phyloP scores from a whole-genome alignment of 2,797 vertebrate genomes.

The Spea hammondii region DNA sequence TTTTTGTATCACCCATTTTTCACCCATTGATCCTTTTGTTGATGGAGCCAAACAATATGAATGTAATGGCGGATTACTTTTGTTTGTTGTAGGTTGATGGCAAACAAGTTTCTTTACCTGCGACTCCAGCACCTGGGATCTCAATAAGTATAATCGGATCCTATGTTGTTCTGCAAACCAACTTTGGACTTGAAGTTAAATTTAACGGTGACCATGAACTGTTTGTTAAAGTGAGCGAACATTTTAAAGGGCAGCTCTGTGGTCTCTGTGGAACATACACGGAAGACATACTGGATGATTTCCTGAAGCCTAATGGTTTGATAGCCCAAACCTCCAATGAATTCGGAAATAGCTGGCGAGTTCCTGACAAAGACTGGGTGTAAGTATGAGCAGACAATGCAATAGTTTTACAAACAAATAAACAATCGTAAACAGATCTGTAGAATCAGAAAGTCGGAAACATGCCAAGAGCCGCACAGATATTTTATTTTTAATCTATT shows the following conservation, averaged over 20 bases:
- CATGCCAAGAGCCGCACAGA: too few relatives aligned
- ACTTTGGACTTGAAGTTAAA: slow-evolving; percentile 74
- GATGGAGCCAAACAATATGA: too few relatives aligned
- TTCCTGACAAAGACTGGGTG: slow-evolving; percentile 60
- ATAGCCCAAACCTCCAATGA: slow-evolving; percentile 62
- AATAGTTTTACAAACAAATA: too few relatives aligned
- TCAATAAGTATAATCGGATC: slow-evolving; percentile 53
- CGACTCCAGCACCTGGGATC: slow-evolving; percentile 52
- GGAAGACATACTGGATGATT: slow-evolving; percentile 72
- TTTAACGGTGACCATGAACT: slow-evolving; percentile 73
- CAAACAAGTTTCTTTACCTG: slow-evolving; percentile 60
- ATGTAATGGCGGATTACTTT: too few relatives aligned
- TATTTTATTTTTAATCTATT: too few relatives aligned
- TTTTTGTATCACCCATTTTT: too few relatives aligned
- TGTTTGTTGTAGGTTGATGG: slow-evolving; percentile 66
- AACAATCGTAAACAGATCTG: too few relatives aligned
- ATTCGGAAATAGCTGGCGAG: slow-evolving; percentile 79
- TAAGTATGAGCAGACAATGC: slow-evolving; percentile 59
- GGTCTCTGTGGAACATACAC: slow-evolving; percentile 82
- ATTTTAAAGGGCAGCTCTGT: slow-evolving; percentile 70
- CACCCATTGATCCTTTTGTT: too few relatives aligned
- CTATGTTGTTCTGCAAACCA: slow-evolving; percentile 65
- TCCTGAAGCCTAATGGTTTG: slow-evolving; percentile 66
- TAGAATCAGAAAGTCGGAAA: too few relatives aligned
- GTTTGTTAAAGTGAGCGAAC: slow-evolving; percentile 76